Conservation (phyloP, 2,797 vertebrate genomes). For the Megaceryle alcyon region DNA sequence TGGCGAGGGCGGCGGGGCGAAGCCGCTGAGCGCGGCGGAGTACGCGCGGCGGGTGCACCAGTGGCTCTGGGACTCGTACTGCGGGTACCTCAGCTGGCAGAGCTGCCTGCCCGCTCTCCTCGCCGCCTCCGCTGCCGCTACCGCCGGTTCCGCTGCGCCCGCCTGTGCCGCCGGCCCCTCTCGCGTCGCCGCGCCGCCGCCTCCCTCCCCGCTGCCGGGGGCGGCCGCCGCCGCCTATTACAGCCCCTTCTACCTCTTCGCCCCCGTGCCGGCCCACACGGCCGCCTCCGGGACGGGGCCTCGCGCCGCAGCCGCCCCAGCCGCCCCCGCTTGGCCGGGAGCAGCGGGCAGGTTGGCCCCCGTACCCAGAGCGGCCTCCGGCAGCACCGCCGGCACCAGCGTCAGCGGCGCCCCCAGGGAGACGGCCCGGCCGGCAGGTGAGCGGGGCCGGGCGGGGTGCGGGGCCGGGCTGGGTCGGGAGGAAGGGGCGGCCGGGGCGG, state of each 20-base stretch:
- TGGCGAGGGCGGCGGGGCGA: slow-evolving; percentile 3
- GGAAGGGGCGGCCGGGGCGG: too few relatives aligned
- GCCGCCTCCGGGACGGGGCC: slow-evolving; percentile 6
- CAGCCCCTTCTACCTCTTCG: slow-evolving; percentile 43
- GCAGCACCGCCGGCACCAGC: slow-evolving; percentile 40
- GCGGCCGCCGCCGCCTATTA: neutral
- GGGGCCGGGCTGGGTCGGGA: neutral
- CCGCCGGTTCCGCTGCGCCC: too few relatives aligned
- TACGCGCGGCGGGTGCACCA: slow-evolving; percentile 89
- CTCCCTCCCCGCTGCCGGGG: neutral
- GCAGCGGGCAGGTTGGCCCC: neutral
- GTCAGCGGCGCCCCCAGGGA: neutral
- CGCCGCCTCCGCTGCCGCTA: slow-evolving; percentile 24
- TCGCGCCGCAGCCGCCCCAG: slow-evolving; percentile 60
- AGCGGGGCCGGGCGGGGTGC: neutral
- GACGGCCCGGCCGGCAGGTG: slow-evolving; percentile 29
- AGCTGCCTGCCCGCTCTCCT: slow-evolving; percentile 78
- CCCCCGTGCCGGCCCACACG: slow-evolving; percentile 47
- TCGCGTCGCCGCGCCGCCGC: neutral
- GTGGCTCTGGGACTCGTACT: slow-evolving; percentile 94
- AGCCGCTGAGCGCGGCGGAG: slow-evolving; percentile 79
- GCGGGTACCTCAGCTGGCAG: slow-evolving; percentile 88
- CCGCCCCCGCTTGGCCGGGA: neutral
- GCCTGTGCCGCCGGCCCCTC: slow-evolving; percentile 17
- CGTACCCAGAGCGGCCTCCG: slow-evolving; percentile 59